Evolutionary conservation across 2,113 vertebrate genomes (phyloP).

Genomic region (Donacobius atricapilla): DNA sequence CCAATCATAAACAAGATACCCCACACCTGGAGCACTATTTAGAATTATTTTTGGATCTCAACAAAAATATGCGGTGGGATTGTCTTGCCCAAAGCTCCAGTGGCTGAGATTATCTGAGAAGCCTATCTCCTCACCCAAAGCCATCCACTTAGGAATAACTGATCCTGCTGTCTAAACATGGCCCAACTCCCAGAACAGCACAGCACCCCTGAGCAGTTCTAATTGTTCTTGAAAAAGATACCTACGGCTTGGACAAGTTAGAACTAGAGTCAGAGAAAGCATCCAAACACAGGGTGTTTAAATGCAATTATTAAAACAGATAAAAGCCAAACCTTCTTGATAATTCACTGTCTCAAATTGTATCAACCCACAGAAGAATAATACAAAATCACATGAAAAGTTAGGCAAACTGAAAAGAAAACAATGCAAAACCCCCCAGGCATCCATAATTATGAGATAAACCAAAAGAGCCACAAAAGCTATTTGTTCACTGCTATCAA

Average conservation of each 20-base stretch:
- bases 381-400: neutral
- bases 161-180: neutral
- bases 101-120: neutral
- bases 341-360: neutral
- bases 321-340: neutral
- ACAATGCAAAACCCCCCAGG: neutral
- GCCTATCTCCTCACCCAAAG: neutral
- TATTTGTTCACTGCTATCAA: neutral
- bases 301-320: neutral
- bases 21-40: neutral
- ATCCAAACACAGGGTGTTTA: neutral
- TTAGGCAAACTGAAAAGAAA: neutral
- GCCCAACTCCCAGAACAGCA: neutral
- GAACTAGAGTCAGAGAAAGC: neutral
- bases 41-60: neutral
- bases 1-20: neutral
- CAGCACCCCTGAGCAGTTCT: neutral
- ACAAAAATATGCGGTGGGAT: rapidly evolving
- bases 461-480: neutral
- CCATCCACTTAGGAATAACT: neutral
- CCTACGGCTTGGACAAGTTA: rapidly evolving
- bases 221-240: neutral
- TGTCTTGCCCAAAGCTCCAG: neutral
- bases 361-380: neutral
- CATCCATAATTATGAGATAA: neutral